phyloP scores from a whole-genome alignment of 2,113 vertebrate genomes.

The Rhegmatorhina hoffmannsi region DNA sequence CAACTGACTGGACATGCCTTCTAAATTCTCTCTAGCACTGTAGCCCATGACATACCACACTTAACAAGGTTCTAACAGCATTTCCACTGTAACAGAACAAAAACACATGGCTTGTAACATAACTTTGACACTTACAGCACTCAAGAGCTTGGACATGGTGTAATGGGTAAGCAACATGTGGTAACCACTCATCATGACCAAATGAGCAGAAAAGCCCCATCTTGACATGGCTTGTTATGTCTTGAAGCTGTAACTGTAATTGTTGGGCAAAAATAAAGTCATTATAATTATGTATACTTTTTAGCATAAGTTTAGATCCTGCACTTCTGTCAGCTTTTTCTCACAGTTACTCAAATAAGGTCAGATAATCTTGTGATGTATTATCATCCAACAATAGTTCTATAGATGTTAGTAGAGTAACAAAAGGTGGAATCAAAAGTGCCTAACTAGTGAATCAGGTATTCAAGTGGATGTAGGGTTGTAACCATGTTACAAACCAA shows the following conservation, averaged over 20 bases:
- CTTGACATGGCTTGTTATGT: slow-evolving; percentile 57
- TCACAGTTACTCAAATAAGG: not conserved
- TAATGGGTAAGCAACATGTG: slow-evolving; percentile 71
- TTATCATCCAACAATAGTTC: not conserved
- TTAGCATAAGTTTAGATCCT: not conserved
- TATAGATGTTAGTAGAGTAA: not conserved
- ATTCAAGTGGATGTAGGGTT: not conserved
- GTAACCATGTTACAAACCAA: not conserved
- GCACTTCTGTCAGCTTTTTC: not conserved
- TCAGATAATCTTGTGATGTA: not conserved
- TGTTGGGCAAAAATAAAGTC: slow-evolving; percentile 21
- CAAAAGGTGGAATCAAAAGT: not conserved
- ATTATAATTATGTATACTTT: not conserved
- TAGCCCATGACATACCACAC: slow-evolving; percentile 77
- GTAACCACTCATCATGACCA: slow-evolving; percentile 66
- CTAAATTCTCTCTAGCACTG: slow-evolving; percentile 74
- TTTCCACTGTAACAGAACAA: slow-evolving; percentile 86
- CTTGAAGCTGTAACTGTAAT: slow-evolving; percentile 45
- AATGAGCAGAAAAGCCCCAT: slow-evolving; percentile 65
- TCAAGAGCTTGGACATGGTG: slow-evolving; percentile 78
- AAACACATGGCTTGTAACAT: slow-evolving; percentile 84
- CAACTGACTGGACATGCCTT: slow-evolving; percentile 34
- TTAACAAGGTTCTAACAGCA: slow-evolving; percentile 85
- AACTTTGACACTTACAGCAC: slow-evolving; percentile 73
- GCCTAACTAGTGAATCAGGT: not conserved